Percentiles rank a stretch among this genome's conserved stretches.
Evolutionary conservation across 2,888 invertebrate species (phyloP).

Genomic region (Patella caerulea): DNA sequence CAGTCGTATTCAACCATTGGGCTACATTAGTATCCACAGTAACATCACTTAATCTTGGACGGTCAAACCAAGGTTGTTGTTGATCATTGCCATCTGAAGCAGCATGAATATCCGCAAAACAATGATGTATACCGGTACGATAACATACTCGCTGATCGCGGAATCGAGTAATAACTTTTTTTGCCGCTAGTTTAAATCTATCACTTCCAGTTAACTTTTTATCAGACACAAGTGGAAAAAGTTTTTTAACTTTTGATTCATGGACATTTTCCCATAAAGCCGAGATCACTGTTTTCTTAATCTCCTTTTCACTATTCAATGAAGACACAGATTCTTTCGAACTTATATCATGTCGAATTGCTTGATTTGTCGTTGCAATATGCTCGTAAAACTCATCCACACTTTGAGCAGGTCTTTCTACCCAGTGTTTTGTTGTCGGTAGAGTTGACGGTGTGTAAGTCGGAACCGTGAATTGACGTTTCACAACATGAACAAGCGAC

Average conservation of each 20-base stretch:
- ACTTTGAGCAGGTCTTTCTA: neutral
- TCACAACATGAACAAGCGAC: neutral
- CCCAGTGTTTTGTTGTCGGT: neutral
- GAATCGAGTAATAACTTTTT: neutral
- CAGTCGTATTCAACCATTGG: neutral
- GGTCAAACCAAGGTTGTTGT: neutral
- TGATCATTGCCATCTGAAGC: neutral
- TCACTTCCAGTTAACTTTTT: neutral
- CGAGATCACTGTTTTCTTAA: neutral
- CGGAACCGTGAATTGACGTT: neutral
- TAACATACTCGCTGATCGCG: neutral
- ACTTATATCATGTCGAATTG: neutral
- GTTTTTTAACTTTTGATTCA: neutral
- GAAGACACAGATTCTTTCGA: neutral
- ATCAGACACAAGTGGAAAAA: neutral
- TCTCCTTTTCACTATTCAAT: neutral
- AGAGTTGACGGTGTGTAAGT: neutral
- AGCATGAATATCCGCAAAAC: neutral
- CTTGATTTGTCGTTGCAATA: neutral
- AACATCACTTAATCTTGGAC: neutral
- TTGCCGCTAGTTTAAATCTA: neutral
- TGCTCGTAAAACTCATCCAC: neutral
- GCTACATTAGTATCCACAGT: neutral
- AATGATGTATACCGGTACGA: conserved; percentile 6
- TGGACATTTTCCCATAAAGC: neutral